Percentiles rank a stretch among this genome's conserved stretches.
These are phyloP conservation scores for Bombus fervidus DNA, from an alignment of 1,140 invertebrate species.

Conservation along the genomic window DNA sequence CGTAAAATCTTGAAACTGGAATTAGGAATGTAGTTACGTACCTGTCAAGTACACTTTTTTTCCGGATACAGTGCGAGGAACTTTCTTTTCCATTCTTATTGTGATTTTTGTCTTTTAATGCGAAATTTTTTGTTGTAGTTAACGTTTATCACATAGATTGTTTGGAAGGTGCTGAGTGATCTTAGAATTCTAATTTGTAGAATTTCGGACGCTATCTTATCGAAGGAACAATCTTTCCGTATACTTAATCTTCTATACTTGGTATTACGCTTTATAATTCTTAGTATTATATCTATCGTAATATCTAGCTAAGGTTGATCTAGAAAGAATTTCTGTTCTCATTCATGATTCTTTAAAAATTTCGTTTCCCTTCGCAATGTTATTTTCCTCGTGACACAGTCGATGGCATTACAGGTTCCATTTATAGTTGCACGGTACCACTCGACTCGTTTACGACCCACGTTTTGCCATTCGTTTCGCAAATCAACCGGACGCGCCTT, in stretches of 20 bases:
- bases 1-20: not conserved
- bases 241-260: not conserved
- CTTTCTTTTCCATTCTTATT: not conserved
- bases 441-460: slow-evolving; percentile 41
- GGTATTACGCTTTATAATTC: not conserved
- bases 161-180: not conserved
- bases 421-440: slow-evolving; percentile 59
- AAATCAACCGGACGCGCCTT: slow-evolving; percentile 48
- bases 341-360: not conserved
- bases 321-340: not conserved
- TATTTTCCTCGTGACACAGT: slow-evolving; percentile 17
- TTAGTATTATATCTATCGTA: not conserved
- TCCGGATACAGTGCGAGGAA: not conserved
- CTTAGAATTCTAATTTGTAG: not conserved
- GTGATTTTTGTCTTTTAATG: not conserved
- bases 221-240: not conserved
- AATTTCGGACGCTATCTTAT: not conserved
- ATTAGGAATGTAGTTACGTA: not conserved
- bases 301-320: not conserved
- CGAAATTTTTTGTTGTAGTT: not conserved
- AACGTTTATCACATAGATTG: not conserved
- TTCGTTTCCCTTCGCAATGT: not conserved
- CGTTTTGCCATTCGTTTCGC: slow-evolving; percentile 53
- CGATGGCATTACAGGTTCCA: slow-evolving; percentile 52
- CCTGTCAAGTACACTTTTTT: not conserved